Evolutionary conservation across 2,888 invertebrate species (phyloP).

Genomic region (Drosophila meridionalis): DNA sequence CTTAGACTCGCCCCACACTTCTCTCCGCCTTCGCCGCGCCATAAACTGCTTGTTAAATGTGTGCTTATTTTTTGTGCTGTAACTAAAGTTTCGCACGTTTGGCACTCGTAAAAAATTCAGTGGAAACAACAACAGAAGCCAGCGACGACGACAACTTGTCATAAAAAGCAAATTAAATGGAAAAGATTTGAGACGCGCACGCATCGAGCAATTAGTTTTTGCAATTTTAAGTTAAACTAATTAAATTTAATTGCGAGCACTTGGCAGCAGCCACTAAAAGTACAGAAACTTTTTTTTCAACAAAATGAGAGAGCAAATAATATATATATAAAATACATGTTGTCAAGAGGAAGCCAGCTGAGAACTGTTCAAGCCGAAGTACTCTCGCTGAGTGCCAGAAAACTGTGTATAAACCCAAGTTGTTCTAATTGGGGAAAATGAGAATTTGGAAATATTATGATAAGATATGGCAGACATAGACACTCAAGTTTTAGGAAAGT

Average conservation of each 20-base stretch:
- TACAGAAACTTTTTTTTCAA: slow-evolving; percentile 14
- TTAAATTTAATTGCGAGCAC: slow-evolving; percentile 50
- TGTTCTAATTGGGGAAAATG: neutral
- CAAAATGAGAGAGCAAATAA: neutral
- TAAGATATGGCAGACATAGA: neutral
- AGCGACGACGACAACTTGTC: slow-evolving; percentile 9
- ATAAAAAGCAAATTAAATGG: slow-evolving; percentile 43
- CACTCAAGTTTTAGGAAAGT: neutral
- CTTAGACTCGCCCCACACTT: slow-evolving; percentile 28
- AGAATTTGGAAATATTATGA: neutral
- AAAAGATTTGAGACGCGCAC: slow-evolving; percentile 29
- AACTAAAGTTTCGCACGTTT: slow-evolving; percentile 31
- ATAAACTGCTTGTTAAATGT: slow-evolving; percentile 34
- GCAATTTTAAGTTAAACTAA: slow-evolving; percentile 40
- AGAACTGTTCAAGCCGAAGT: neutral
- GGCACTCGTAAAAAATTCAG: slow-evolving; percentile 22
- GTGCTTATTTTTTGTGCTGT: neutral
- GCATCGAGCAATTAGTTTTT: slow-evolving; percentile 28
- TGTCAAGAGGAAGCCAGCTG: neutral
- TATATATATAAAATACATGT: neutral
- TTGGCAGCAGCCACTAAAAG: slow-evolving; percentile 13
- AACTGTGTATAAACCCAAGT: too few species aligned
- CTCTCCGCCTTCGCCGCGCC: neutral
- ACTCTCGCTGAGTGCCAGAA: neutral
- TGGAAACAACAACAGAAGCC: slow-evolving; percentile 12